Conservation (phyloP, 1,140 invertebrate genomes). For the Yoshiicerus persimilis region DNA sequence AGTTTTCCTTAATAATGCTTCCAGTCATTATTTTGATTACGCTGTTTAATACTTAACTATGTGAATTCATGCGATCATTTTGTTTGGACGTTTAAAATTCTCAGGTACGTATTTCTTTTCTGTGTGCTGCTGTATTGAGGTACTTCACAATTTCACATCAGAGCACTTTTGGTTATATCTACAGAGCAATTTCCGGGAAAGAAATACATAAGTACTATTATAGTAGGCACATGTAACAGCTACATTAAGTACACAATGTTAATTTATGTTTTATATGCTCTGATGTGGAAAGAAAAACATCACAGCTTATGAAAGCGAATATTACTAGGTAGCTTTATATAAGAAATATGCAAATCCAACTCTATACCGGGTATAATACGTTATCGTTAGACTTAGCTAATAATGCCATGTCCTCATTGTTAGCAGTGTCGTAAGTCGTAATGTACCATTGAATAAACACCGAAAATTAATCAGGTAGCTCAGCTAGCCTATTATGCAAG, state of each 20-base stretch:
- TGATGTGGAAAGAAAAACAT: not conserved
- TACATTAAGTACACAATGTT: not conserved
- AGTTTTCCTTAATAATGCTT: not conserved
- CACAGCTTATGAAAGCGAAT: not conserved
- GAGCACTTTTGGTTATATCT: no score
- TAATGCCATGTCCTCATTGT: no score
- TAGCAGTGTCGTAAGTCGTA: no score
- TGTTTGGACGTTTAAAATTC: not conserved
- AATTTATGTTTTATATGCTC: not conserved
- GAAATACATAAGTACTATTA: no score
- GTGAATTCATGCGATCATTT: slow-evolving; percentile 6
- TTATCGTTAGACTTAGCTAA: no score
- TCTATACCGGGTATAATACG: not conserved
- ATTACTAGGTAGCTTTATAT: not conserved
- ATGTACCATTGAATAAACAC: no score
- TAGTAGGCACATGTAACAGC: not conserved
- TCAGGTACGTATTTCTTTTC: not conserved
- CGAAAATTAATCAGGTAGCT: no score
- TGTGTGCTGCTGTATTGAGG: not conserved
- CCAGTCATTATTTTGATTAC: slow-evolving; percentile 7
- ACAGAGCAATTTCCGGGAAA: no score
- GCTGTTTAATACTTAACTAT: not conserved
- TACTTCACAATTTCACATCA: not conserved
- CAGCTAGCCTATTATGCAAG: no score
- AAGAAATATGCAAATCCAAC: not conserved